Evolutionary conservation across 2,113 vertebrate genomes (phyloP), one percentile per base, ranked within the genome.

Genomic region (Lophius piscatorius): DNA sequence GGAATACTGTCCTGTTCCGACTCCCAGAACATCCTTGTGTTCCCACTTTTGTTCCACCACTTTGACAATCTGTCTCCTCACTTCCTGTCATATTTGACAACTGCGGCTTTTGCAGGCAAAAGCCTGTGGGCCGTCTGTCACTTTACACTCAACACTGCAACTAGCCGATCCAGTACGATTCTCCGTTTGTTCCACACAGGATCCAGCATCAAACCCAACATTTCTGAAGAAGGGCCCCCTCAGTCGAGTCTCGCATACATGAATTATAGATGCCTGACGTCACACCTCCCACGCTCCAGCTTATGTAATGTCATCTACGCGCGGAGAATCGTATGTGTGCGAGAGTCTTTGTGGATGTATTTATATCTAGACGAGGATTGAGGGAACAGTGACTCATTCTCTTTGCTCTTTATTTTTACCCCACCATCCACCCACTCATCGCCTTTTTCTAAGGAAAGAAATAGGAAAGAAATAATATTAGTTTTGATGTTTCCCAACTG

Each of bases 301-400:
- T 90, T 89, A 90, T 76, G 72, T 87, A 90, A 91, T 54, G 73
- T 40, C 70, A 76, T 70, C 80, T 63, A 66, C 51, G 73, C 65
- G 78, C 80, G 77, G 73, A 78, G 72, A 24, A 70, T 61, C 59
- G 50, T 79, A 70, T 65, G 78, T 58, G 36, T 59, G 39, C 31
- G 62, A 62, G 42, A 76, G 70, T 76, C 34, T 80, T 44, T 79
- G 59, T 52, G 76, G 57, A 71, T 63, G 74, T 89, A 85, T 90
- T 86, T 90, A 79, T 88, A 85, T 76, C 67, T 75, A 83, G 84
- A 84, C 76, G 66, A 63, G 77, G 83, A 83, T 75, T 73, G 78
- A 85, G 81, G 73, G 83, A 83, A 57, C n/a, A 62, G 68, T 91
- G 88, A 91, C 78, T 90, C 89, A 90, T 64, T 56, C 77, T 66